phyloP scores from a whole-genome alignment of 2,113 vertebrate species.

The Neogale vison region DNA sequence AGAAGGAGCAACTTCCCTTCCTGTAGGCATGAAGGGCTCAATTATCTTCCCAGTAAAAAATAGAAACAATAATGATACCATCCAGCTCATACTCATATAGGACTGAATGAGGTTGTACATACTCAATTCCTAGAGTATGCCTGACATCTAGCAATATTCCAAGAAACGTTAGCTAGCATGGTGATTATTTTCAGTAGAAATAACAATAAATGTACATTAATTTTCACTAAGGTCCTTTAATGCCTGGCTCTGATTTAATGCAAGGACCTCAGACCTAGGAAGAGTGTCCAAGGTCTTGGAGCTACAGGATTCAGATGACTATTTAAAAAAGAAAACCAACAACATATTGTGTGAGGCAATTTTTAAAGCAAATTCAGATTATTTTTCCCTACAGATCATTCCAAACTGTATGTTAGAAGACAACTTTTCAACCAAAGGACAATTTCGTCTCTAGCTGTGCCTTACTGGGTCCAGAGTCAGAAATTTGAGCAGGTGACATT shows the following conservation, averaged over 20 bases:
- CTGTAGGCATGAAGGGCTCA: background rate
- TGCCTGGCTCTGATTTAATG: background rate
- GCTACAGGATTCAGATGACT: slow-evolving; percentile 1
- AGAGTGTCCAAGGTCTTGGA: background rate
- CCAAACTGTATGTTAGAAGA: background rate
- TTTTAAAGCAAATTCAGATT: slow-evolving; percentile 44
- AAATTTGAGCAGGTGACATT: background rate
- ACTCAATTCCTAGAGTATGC: background rate
- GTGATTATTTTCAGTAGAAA: background rate
- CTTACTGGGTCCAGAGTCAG: background rate
- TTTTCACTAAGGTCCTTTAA: background rate
- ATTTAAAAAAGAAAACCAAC: slow-evolving; percentile 25
- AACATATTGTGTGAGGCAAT: background rate
- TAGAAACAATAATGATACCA: background rate
- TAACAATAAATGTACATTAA: background rate
- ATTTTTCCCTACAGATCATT: background rate
- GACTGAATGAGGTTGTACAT: background rate
- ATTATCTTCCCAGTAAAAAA: background rate
- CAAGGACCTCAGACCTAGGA: background rate
- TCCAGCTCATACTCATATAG: background rate
- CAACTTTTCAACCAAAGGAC: background rate
- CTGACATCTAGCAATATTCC: background rate
- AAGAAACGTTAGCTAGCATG: background rate
- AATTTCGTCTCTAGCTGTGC: background rate
- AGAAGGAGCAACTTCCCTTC: background rate